Evolutionary conservation across 2,797 vertebrate genomes (phyloP).

Genomic region (Anniella stebbinsi): DNA sequence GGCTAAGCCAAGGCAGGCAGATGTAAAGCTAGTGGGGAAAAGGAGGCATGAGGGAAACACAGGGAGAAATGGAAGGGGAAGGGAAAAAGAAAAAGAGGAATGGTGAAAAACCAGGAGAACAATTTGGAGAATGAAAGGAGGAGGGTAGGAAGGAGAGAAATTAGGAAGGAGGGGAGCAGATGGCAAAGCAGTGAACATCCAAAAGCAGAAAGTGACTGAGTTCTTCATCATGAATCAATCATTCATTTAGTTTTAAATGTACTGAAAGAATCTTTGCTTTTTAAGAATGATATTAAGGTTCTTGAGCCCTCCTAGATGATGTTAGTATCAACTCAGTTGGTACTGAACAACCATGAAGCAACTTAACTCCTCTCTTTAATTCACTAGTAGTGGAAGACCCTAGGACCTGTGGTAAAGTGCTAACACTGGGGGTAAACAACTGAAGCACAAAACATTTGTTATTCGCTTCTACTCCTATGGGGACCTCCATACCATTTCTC

Average conservation of each 20-base stretch:
- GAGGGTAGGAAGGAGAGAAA: background rate
- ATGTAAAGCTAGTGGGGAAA: background rate
- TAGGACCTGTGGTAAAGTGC: background rate
- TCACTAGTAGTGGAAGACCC: background rate
- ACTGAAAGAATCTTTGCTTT: background rate
- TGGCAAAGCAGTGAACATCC: background rate
- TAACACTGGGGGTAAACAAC: background rate
- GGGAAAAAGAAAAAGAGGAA: background rate
- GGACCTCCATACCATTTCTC: background rate
- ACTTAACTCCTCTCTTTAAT: background rate
- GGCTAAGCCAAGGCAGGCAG: background rate
- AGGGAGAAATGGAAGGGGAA: background rate
- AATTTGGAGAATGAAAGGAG: background rate
- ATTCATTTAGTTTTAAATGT: background rate
- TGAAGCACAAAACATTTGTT: background rate
- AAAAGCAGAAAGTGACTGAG: background rate
- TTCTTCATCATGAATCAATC: background rate
- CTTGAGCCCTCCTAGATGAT: background rate
- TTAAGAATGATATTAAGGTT: background rate
- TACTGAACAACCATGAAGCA: background rate
- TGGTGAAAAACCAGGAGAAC: background rate
- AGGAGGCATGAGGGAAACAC: background rate
- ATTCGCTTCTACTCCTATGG: background rate
- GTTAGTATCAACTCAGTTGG: too few species aligned
- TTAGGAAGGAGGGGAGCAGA: background rate